Conservation (phyloP, 2,113 vertebrate species). For the Nothobranchius kuhntae region DNA sequence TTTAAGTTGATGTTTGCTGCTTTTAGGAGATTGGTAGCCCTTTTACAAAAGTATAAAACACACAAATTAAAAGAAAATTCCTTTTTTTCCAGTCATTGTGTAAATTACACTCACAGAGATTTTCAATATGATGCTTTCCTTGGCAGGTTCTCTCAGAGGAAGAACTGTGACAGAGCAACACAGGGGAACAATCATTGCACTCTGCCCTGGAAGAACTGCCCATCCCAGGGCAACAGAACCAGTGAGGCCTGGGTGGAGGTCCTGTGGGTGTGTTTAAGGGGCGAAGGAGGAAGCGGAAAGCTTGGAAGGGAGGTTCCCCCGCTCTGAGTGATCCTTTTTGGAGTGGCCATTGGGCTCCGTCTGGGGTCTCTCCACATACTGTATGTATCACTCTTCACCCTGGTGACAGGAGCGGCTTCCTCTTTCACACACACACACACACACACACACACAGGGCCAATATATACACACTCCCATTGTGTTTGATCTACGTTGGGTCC, state of each 20-base stretch:
- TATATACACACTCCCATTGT: conserved; percentile 55
- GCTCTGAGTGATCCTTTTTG: conserved; percentile 45
- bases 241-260: conserved; percentile 48
- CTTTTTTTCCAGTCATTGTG: conserved; percentile 18
- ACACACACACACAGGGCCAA: conserved; percentile 38
- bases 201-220: conserved; percentile 41
- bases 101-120: background rate
- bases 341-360: conserved; percentile 40
- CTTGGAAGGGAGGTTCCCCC: conserved; percentile 48
- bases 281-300: conserved; percentile 50
- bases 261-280: conserved; percentile 32
- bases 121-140: conserved; percentile 4
- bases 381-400: conserved; percentile 30
- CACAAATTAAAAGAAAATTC: background rate
- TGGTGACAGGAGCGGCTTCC: conserved; percentile 60
- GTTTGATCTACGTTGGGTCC: conserved; percentile 48
- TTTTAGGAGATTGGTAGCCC: no score
- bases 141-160: conserved; percentile 20
- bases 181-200: conserved; percentile 43
- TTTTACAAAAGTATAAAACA: no score
- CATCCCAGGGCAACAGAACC: conserved; percentile 26
- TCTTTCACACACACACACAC: conserved; percentile 49
- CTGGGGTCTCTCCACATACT: conserved; percentile 23
- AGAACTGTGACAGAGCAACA: conserved; percentile 25
- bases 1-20: no score